phyloP scores from a whole-genome alignment of 2,113 vertebrate species.

The Pteruthius melanotis region DNA sequence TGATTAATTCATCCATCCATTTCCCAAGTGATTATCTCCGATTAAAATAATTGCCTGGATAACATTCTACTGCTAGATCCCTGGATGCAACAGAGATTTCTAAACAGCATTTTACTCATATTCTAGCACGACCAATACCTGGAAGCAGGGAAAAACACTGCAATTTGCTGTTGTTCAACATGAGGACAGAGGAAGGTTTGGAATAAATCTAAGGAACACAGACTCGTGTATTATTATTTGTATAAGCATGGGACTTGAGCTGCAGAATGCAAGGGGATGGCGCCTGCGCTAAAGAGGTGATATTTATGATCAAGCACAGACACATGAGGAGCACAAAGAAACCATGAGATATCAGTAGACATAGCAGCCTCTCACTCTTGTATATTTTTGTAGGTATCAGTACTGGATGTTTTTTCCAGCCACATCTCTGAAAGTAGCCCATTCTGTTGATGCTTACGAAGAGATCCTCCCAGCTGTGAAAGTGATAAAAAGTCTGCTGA shows the following conservation, averaged over 20 bases:
- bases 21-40: conserved; percentile 37
- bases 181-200: neutral
- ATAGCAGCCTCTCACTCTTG: neutral
- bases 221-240: neutral
- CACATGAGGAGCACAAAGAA: neutral
- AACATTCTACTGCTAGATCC: neutral
- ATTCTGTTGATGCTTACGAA: neutral
- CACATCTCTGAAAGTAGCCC: neutral
- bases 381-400: neutral
- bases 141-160: neutral
- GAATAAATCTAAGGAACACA: neutral
- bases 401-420: neutral
- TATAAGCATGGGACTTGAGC: neutral
- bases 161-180: neutral
- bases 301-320: neutral
- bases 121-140: neutral
- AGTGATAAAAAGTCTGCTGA: neutral
- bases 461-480: neutral
- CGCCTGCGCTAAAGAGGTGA: neutral
- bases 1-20: conserved; percentile 43
- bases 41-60: conserved; percentile 41
- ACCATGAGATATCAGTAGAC: neutral
- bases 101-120: neutral
- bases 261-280: neutral
- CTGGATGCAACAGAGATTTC: neutral